These are phyloP conservation scores for Notarius lentiginosus DNA, from an alignment of 2,113 vertebrate species.

Conservation along the genomic window DNA sequence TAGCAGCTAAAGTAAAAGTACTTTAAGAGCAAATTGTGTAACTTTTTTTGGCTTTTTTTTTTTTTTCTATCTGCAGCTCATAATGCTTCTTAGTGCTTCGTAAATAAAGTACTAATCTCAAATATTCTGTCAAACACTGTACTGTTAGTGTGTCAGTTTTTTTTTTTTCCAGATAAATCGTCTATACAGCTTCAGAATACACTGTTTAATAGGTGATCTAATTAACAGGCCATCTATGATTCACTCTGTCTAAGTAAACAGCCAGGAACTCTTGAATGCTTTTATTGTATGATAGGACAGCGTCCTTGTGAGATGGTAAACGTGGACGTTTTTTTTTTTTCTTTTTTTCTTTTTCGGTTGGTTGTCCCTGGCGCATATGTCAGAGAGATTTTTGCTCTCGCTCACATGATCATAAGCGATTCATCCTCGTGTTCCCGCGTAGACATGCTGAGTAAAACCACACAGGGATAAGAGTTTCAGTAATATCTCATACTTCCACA, in stretches of 20 bases:
- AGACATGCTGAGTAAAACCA: background rate
- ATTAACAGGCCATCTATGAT: background rate
- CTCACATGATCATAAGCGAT: slow-evolving; percentile 1
- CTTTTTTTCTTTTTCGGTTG: background rate
- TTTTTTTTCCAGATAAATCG: background rate
- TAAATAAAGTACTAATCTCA: background rate
- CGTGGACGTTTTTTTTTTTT: background rate
- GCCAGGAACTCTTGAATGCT: slow-evolving; percentile 9
- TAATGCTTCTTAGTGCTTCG: background rate
- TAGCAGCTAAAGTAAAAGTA: no score
- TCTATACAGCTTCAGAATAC: background rate
- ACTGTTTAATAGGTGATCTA: slow-evolving; percentile 19
- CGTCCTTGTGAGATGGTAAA: no score
- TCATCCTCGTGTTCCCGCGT: background rate
- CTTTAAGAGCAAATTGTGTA: background rate
- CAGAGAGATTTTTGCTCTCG: background rate
- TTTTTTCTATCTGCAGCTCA: background rate
- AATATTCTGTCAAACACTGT: background rate
- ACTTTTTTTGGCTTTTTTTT: background rate
- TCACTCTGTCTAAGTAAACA: background rate
- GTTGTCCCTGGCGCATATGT: background rate
- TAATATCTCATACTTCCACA: background rate
- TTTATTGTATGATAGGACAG: background rate
- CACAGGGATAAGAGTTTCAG: background rate
- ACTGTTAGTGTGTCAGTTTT: background rate